Base-by-base conservation (phyloP, 2,888 invertebrate species). In the Drosophila pegasa region DNA sequence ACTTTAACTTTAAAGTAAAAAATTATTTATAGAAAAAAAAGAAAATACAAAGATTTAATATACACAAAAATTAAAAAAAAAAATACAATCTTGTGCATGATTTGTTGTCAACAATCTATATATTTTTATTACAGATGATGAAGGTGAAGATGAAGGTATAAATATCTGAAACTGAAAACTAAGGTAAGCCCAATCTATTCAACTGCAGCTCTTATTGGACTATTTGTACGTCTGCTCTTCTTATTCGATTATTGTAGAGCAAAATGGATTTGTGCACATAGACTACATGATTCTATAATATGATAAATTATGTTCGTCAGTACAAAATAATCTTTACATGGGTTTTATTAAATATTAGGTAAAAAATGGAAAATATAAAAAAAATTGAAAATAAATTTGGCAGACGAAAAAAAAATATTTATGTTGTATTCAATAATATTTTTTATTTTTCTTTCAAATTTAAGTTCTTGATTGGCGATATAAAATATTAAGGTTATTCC, bases 1-100 rank as follows among this genome's bases (percentile, higher is more conserved):
- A 89, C 90, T 89, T 89, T 89, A 84, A 89, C 89, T 89, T 90
- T 89, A 85, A 89, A 89, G 85, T 88, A 89, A 82, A 82, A 84
- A 74, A 80, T 71, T 89, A 89, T 86, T 86, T 84, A 86, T 84
- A 84, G 83, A 84, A 85, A 86, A 40, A 45, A 86, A 80, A 76
- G 86, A 84, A 80, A 85, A 84, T 88, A 88, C 88, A 85, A 86
- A 85, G 87, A 85, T 86, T 87, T 80, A 85, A 85, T 84, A 88
- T 87, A 85, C 81, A 88, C 80, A 72, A 86, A 87, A 82, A 80
- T 80, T 75, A 74, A 70, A 79, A 59, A 56, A 55, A 72, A 63
- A 63, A 38, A 40, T 31, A 35, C 5, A 27, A 5, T 1, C 1
- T 10, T 10, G 16, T 33, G 22, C 9, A n/a, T 35, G 6, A n/a